A percentile compares a stretch with the other conserved stretches of the same genome.
Evolutionary conservation across 2,888 invertebrate species (phyloP).

Genomic region (Cheiracanthium punctorium): DNA sequence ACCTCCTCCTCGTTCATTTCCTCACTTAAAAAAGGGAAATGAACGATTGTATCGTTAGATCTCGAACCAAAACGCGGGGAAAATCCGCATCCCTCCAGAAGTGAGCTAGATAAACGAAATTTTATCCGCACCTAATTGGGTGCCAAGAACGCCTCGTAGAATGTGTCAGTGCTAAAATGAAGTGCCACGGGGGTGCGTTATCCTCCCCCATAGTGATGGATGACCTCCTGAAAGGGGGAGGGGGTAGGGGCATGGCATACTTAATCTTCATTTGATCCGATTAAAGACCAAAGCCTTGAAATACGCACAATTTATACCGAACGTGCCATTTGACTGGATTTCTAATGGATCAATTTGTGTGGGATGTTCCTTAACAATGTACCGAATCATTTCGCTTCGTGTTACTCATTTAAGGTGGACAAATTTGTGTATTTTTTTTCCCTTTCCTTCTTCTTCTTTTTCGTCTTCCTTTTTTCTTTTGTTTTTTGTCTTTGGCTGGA

Average conservation of each 20-base stretch:
- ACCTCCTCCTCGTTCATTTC: not conserved
- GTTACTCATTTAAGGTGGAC: constrained; percentile 42
- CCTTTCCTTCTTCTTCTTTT: too few species aligned
- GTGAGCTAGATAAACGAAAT: constrained; percentile 62
- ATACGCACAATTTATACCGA: constrained; percentile 57
- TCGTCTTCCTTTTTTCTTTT: too few species aligned
- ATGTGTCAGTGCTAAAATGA: constrained; percentile 64
- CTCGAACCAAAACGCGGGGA: not conserved
- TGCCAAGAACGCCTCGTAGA: constrained; percentile 55
- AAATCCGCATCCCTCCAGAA: not conserved
- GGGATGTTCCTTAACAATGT: not conserved
- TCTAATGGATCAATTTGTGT: constrained; percentile 53
- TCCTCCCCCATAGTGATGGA: constrained; percentile 50
- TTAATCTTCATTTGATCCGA: constrained; percentile 68
- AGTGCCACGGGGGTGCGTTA: constrained; percentile 43
- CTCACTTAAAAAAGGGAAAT: not conserved
- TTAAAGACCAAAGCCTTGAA: constrained; percentile 54
- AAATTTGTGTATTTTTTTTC: too few species aligned
- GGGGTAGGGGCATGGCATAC: constrained; percentile 43
- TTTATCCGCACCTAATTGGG: constrained; percentile 67
- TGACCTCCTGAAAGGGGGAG: constrained; percentile 40
- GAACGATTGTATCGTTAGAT: not conserved
- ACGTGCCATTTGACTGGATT: constrained; percentile 40
- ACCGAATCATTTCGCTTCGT: constrained; percentile 33
- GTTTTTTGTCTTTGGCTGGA: too few species aligned